Conservation (phyloP, 2,888 invertebrate genomes). For the Oxyteleia sp. region DNA sequence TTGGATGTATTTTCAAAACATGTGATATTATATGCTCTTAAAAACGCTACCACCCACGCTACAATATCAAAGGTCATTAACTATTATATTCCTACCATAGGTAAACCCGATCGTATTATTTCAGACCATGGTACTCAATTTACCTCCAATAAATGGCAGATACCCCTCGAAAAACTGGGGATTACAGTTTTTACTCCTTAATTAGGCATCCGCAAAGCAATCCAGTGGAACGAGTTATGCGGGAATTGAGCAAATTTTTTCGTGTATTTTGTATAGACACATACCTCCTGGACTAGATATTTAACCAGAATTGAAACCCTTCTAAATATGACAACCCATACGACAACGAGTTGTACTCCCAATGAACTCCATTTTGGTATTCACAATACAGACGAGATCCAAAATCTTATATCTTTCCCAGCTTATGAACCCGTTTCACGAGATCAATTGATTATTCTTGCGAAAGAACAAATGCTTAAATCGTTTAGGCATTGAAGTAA, state of each 20-base stretch:
- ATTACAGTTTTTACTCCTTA: neutral
- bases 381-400: neutral
- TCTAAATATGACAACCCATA: neutral
- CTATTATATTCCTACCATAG: neutral
- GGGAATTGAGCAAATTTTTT: neutral
- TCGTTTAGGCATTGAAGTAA: neutral
- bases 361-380: neutral
- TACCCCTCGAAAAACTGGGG: neutral
- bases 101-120: slow-evolving; percentile 1
- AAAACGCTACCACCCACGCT: neutral
- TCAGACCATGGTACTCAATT: slow-evolving; percentile 18
- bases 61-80: neutral
- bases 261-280: neutral
- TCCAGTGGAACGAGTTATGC: neutral
- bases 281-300: neutral
- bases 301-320: neutral
- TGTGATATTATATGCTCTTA: slow-evolving; percentile 1
- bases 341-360: neutral
- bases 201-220: neutral
- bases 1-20: slow-evolving; percentile 24
- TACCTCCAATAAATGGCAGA: neutral
- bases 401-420: no score
- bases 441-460: neutral
- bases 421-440: neutral
- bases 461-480: neutral